A percentile compares a stretch with the other conserved stretches of the same genome.
Evolutionary conservation across 2,888 invertebrate genomes (phyloP).

Genomic region (Teleiodes luculella): DNA sequence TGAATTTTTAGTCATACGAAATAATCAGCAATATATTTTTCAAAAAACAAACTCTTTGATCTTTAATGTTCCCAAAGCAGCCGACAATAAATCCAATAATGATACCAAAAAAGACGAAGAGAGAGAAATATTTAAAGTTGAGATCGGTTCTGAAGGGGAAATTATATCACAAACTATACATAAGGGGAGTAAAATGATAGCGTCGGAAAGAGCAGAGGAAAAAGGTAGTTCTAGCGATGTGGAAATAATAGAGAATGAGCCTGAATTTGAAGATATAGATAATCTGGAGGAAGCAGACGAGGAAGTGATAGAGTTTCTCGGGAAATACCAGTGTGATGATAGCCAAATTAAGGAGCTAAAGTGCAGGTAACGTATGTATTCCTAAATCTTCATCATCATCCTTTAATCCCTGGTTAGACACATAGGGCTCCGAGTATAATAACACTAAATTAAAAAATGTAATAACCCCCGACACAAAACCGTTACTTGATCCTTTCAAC

Average conservation of each 20-base stretch:
- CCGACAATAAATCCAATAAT: background rate
- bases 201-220: too few species aligned
- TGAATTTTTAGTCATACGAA: slow-evolving; percentile 65
- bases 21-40: slow-evolving; percentile 70
- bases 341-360: slow-evolving; percentile 45
- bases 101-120: background rate
- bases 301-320: slow-evolving; percentile 64
- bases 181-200: too few species aligned
- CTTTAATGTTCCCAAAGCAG: slow-evolving; percentile 12
- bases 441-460: too few species aligned
- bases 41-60: slow-evolving; percentile 45
- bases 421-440: too few species aligned
- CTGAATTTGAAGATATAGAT: slow-evolving; percentile 60
- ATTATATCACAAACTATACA: background rate
- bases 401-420: too few species aligned
- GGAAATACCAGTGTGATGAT: slow-evolving; percentile 52
- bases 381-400: too few species aligned
- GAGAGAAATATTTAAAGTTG: background rate
- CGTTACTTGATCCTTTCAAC: too few species aligned
- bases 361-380: slow-evolving; percentile 65
- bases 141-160: background rate
- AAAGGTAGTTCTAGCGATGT: slow-evolving; percentile 58
- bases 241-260: slow-evolving; percentile 57
- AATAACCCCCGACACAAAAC: too few species aligned
- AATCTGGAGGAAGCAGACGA: slow-evolving; percentile 70